Evolutionary conservation across 2,888 invertebrate species (phyloP), one percentile per base, ranked within the genome.

Genomic region (Euplexia lucipara): DNA sequence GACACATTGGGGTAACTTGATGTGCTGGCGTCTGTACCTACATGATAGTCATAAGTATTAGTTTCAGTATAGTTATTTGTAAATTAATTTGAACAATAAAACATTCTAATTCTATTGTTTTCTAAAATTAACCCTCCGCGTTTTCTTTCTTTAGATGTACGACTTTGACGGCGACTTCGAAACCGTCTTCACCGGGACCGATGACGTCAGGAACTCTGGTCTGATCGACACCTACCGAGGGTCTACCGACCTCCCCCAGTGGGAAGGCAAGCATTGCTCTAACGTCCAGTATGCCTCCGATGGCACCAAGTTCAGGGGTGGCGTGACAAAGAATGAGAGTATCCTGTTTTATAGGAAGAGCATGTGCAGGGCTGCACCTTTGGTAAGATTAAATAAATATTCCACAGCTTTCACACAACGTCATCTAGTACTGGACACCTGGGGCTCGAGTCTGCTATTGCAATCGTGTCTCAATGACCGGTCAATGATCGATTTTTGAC

Each of bases 321-420:
- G 96, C 54, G 95, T 98, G 1, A 84, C 95, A 26, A 96, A 95
- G 14, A 97, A 98, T 68, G 97, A 98, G 14, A 96, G 96, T 0
- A 88, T 98, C 0, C 88, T 97, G 65, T 98, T 98, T 91, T 99
- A 96, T 90, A 96, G 98, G 69, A 98, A 98, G 88, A 98, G 98
- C 86, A 96, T 98, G 84, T 99, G 98, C 88, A 95, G 98, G 65
- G 96, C 97, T n/a, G 97, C 97, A 30, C 96, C 95, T 49, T 92
- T 98, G 96, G 98, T 98, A 86, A 96, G 96, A 3, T 3, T 20
- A 1, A 10, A 2, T 22, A 14, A 9, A 8, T 49, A 12, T 7
- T 30, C n/a, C n/a, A n/a, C n/a, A n/a, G n/a, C n/a, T n/a, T n/a
- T n/a, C n/a, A n/a, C n/a, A n/a, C n/a, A n/a, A n/a, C n/a, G n/a